Conservation (phyloP, 2,888 invertebrate genomes). For the Metalampra italica region DNA sequence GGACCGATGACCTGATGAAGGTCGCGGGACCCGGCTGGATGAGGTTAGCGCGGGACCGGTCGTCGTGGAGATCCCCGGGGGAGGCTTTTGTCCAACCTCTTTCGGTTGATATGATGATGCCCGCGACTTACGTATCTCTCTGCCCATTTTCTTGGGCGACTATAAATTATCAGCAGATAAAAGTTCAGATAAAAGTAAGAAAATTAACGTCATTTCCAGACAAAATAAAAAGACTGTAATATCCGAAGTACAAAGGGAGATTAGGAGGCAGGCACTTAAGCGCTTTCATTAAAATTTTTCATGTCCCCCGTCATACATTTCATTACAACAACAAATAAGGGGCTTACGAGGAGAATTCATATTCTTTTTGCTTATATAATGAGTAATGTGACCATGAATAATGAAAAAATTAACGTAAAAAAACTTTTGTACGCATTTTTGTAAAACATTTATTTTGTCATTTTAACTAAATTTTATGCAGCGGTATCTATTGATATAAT, state of each 20-base stretch:
- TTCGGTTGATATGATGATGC: too few species aligned
- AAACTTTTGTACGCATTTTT: background rate
- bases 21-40: too few species aligned
- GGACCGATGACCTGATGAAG: too few species aligned
- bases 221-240: slow-evolving; percentile 1
- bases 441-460: background rate
- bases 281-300: slow-evolving; percentile 38
- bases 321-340: slow-evolving; percentile 53
- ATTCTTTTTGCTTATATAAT: slow-evolving; percentile 36
- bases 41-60: too few species aligned
- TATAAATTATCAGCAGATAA: too few species aligned
- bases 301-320: slow-evolving; percentile 41
- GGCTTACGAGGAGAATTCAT: slow-evolving; percentile 40
- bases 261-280: slow-evolving; percentile 27
- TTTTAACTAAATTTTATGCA: too few species aligned
- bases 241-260: slow-evolving; percentile 29
- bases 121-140: too few species aligned
- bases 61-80: too few species aligned
- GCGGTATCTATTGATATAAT: too few species aligned
- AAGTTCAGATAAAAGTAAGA: background rate
- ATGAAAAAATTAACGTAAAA: slow-evolving; percentile 3
- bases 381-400: slow-evolving; percentile 25
- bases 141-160: too few species aligned
- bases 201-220: slow-evolving; percentile 2
- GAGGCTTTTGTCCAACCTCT: too few species aligned